phyloP scores from a whole-genome alignment of 64 coral and sea anemone species.

The Platygyra sinensis region DNA sequence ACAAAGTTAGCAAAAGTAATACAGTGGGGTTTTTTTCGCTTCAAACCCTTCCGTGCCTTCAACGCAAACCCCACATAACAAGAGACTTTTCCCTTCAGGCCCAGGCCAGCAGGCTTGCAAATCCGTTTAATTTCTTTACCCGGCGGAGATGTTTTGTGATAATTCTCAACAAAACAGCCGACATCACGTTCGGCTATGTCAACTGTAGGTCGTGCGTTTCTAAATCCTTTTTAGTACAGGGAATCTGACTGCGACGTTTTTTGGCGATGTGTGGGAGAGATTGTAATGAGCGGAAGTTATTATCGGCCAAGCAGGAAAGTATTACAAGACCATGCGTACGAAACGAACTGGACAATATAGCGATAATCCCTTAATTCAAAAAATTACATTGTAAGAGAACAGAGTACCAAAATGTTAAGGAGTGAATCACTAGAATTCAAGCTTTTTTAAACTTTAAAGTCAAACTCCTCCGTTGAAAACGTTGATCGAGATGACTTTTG shows the following conservation, averaged over 20 bases:
- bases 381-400: not conserved
- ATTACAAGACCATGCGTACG: not conserved
- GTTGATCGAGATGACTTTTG: not conserved
- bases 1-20: not conserved
- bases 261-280: slow-evolving; percentile 18
- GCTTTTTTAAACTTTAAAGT: not conserved
- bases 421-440: not conserved
- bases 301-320: not conserved
- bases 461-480: not conserved
- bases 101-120: not conserved
- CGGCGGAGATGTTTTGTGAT: not conserved
- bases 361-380: not conserved
- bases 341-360: not conserved
- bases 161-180: not conserved
- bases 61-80: not conserved
- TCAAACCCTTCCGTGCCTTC: not conserved
- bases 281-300: slow-evolving; percentile 20
- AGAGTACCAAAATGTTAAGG: not conserved
- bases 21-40: not conserved
- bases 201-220: not conserved
- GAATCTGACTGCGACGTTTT: slow-evolving; percentile 13
- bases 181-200: not conserved
- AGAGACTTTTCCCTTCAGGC: not conserved
- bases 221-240: slow-evolving; percentile 23
- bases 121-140: not conserved